Evolutionary conservation across 2,797 vertebrate genomes (phyloP), one percentile per base, ranked within the genome.

Genomic region (Huso huso): DNA sequence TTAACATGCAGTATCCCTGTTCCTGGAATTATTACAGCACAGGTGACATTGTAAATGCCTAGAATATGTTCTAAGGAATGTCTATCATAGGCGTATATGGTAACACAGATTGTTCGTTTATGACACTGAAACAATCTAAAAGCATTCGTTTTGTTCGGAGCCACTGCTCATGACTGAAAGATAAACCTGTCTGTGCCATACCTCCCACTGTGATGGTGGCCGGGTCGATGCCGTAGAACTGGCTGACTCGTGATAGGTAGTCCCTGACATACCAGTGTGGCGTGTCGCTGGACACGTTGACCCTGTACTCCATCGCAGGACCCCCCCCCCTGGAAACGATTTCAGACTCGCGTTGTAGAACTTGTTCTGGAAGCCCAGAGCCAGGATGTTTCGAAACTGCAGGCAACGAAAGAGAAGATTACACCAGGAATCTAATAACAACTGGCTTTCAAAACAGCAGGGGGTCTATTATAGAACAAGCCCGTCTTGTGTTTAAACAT

Each of bases 191-290:
- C 51, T 13, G 10, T 8, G 4, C 13, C 62, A 82, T 82, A 93
- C 91, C 91, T 61, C 83, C 79, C 11, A 92, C 88, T 7, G 81
- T 77, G 7, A 84, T 18, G 50, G 49, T 49, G 10, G 68, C 60
- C 0, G 58, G 9, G 0, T 15, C 58, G 66, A 91, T 84, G 68
- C 70, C 59, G 11, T 87, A 88, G 74, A 81, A 73, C 50, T 60
- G 69, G 69, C 85, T 80, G 69, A 85, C 78, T 68, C 88, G 76
- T 66, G 66, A 74, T 69, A 93, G 74, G 76, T 89, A 93, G 75
- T 93, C 91, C 77, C 78, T 81, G 69, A 92, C 76, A 71, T 91
- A 92, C 91, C 91, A 93, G 80, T 92, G 86, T 0, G 91, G 91
- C 0, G 91, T 93, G 76, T 93, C 91, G 23, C 86, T 92, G 72